Percentiles rank a stretch among this genome's conserved stretches.
These are phyloP conservation scores for Papilio elwesi DNA, from an alignment of 2,888 invertebrate genomes.

Conservation along the genomic window DNA sequence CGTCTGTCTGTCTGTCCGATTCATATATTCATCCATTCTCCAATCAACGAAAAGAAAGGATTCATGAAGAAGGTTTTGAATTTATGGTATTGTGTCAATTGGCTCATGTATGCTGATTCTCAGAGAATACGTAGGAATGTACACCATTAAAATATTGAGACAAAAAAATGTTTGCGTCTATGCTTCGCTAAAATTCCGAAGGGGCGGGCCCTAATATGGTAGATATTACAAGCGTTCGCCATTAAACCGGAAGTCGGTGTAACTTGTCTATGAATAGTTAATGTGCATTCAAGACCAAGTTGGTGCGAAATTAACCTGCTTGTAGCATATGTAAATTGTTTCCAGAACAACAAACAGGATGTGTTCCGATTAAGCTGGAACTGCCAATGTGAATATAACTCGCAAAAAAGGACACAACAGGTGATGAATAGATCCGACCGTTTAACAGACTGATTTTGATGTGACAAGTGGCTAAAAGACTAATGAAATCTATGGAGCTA, in stretches of 20 bases:
- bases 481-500: constrained; percentile 40
- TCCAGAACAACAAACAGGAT: constrained; percentile 42
- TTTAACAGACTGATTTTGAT: constrained; percentile 66
- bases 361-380: constrained; percentile 46
- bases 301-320: constrained; percentile 17
- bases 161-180: not conserved
- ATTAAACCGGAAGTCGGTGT: constrained; percentile 22
- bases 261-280: constrained; percentile 9
- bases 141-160: too few species aligned
- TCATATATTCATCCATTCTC: too few species aligned
- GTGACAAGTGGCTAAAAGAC: constrained; percentile 54
- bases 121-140: too few species aligned
- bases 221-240: not conserved
- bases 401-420: constrained; percentile 54
- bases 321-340: constrained; percentile 38
- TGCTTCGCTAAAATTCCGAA: too few species aligned
- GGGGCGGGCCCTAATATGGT: not conserved
- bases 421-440: constrained; percentile 61
- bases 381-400: constrained; percentile 32
- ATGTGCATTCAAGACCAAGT: constrained; percentile 28
- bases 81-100: too few species aligned
- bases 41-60: too few species aligned
- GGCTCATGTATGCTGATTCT: too few species aligned
- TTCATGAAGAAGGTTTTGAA: too few species aligned
- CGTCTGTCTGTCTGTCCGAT: too few species aligned